phyloP scores from a whole-genome alignment of 2,888 invertebrate genomes.

The Pollenia amentaria region DNA sequence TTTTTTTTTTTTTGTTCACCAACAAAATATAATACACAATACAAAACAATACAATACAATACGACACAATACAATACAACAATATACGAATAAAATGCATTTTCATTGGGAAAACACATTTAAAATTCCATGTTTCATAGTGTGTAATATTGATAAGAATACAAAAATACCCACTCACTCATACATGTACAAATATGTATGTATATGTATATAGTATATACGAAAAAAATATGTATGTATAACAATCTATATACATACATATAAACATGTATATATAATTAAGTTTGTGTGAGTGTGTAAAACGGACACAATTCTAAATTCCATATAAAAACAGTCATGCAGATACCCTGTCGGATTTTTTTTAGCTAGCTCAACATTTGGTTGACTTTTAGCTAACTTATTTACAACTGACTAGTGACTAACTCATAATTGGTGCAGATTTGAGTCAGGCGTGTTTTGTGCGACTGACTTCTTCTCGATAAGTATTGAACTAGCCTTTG shows the following conservation, averaged over 20 bases:
- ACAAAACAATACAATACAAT: conserved; percentile 58
- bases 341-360: too few species aligned
- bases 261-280: not conserved
- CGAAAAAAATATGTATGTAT: not conserved
- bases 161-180: conserved; percentile 37
- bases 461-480: too few species aligned
- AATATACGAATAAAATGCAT: conserved; percentile 70
- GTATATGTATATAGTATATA: not conserved
- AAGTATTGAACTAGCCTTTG: too few species aligned
- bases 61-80: conserved; percentile 61
- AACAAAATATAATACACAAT: conserved; percentile 35
- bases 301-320: not conserved
- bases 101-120: conserved; percentile 68
- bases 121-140: conserved; percentile 72
- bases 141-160: conserved; percentile 70
- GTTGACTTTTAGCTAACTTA: too few species aligned
- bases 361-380: too few species aligned
- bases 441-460: too few species aligned
- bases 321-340: not conserved
- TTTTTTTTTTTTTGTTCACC: conserved; percentile 39
- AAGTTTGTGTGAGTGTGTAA: not conserved
- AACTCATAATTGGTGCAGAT: too few species aligned
- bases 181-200: not conserved
- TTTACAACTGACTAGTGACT: too few species aligned
- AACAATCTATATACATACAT: not conserved